A percentile compares a stretch with the other conserved stretches of the same genome.
phyloP scores from a whole-genome alignment of 1,140 invertebrate species.

The Sminthurinus signatus region DNA sequence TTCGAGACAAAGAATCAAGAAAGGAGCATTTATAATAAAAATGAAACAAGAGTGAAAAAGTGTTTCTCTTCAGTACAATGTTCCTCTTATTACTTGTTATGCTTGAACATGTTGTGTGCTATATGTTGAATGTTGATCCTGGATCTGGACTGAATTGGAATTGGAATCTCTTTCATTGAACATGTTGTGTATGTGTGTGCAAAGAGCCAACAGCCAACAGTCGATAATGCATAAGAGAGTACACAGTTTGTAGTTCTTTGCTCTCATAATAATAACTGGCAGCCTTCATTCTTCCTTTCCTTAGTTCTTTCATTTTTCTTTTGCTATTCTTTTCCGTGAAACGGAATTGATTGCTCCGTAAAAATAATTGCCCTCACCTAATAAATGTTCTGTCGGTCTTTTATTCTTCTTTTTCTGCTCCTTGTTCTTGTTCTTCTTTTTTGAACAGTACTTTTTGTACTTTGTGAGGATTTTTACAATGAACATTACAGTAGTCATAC shows the following conservation, averaged over 20 bases:
- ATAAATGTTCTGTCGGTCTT: conserved; percentile 27
- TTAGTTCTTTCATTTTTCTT: conserved; percentile 5
- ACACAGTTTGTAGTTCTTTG: neutral
- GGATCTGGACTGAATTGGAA: too few species aligned
- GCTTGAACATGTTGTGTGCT: too few species aligned
- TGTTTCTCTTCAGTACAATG: too few species aligned
- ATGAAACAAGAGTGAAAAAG: too few species aligned
- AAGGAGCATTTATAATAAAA: too few species aligned
- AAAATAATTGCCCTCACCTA: conserved; percentile 33
- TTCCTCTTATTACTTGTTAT: too few species aligned
- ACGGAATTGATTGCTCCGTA: conserved; percentile 30
- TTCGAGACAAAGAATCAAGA: too few species aligned
- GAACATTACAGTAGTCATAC: too few species aligned
- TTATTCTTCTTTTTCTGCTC: conserved; percentile 13
- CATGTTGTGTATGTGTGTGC: neutral
- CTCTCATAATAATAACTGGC: conserved; percentile 18
- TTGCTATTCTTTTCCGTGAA: conserved; percentile 8
- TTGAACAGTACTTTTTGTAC: neutral
- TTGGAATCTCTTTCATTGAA: too few species aligned
- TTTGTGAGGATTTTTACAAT: neutral
- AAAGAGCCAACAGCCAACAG: neutral
- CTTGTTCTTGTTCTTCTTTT: neutral
- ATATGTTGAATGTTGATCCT: too few species aligned
- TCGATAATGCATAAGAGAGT: neutral
- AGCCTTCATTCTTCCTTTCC: conserved; percentile 26